Conservation (phyloP, 2,113 vertebrate species). For the Sturnira hondurensis region DNA sequence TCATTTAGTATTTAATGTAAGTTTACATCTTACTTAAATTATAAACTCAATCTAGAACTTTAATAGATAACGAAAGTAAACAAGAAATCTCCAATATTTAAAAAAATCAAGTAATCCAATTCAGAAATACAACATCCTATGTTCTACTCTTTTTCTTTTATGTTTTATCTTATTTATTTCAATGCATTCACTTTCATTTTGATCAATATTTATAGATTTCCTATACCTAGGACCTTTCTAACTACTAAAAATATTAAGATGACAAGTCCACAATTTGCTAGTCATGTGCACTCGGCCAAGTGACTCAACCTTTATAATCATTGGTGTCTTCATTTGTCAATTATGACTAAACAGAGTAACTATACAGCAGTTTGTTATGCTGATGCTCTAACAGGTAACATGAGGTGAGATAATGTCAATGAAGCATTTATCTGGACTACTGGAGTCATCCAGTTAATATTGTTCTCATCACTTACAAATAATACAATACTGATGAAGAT, state of each 20-base stretch:
- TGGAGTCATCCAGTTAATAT: not conserved
- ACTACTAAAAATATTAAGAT: not conserved
- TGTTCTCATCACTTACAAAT: not conserved
- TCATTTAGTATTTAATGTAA: not conserved
- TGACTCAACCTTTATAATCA: not conserved
- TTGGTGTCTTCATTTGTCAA: not conserved
- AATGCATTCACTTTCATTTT: not conserved
- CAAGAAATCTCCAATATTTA: not conserved
- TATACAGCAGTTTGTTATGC: no score
- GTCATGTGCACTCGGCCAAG: not conserved
- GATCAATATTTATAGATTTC: not conserved
- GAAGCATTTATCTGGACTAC: not conserved
- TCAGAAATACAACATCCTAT: not conserved
- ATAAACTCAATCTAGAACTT: not conserved
- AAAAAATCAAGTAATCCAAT: not conserved
- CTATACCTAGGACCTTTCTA: not conserved
- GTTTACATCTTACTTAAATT: not conserved
- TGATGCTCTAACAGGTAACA: not conserved
- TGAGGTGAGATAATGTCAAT: not conserved
- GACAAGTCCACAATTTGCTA: not conserved
- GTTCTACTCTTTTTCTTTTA: not conserved
- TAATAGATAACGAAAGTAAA: not conserved
- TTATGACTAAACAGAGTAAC: not conserved
- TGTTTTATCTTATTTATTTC: not conserved
- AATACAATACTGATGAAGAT: not conserved